Base-by-base conservation (phyloP, 2,888 invertebrate species). In the Pyralis farinalis region DNA sequence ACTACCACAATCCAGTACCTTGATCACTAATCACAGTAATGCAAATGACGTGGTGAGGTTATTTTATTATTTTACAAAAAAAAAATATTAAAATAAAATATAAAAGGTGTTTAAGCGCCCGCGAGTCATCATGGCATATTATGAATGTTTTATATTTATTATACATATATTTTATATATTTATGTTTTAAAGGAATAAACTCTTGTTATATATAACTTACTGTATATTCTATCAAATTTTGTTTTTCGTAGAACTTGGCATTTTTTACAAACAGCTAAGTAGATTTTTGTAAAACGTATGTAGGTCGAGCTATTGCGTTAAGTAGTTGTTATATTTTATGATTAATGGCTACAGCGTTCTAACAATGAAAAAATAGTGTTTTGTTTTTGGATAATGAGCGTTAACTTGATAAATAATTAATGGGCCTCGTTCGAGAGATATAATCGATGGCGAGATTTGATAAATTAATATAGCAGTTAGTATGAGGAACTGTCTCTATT, bases 401-500 rank as follows among this genome's bases (percentile, higher is more conserved):
- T 71, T 75, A 71, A 76, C 64, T 68, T 69, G 66, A 68, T 71
- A 72, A 71, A 78, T 79, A 78, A 79, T 80, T 75, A 79, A 80
- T 78, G 72, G 66, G 55, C 50, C 45, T 7, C 33, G 46, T 51
- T 51, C 50, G 44, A 51, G 46, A 69, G 67, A 75, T 60, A 51
- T 55, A 55, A 55, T 38, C 39, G 39, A 39, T 53, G 51, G 55
- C 53, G 57, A 30, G 31, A 47, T 51, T 61, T 63, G 63, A 65
- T 64, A 63, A 65, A 70, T 65, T 63, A 60, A 61, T 58, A 55
- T 16, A 12, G 27, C 27, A 20, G n/a, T n/a, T n/a, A n/a, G 16
- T 16, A 12, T 39, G 12, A 12, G 9, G 25, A 25, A 12, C 27
- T 12, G 30, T 16, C 3, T 21, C 12, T 38, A 38, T 31, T 31